phyloP scores from a whole-genome alignment of 2,888 invertebrate genomes.

The Stramonita haemastoma region DNA sequence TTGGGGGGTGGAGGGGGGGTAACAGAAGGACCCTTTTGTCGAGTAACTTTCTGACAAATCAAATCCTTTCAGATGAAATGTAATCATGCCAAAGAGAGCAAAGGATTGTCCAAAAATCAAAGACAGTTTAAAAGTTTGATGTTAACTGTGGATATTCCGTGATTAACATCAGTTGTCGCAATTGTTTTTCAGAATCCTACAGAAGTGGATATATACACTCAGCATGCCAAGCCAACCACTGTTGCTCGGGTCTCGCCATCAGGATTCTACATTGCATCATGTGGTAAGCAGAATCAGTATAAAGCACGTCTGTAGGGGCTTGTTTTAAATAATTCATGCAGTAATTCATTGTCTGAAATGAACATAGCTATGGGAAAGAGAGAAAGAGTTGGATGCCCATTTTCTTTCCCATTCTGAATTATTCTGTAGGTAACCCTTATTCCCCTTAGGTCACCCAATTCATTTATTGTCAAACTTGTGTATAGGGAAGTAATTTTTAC shows the following conservation, averaged over 20 bases:
- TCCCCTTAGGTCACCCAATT: no score
- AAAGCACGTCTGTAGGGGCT: not conserved
- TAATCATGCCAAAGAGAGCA: no score
- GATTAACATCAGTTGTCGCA: not conserved
- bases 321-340: no score
- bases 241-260: conserved; percentile 99
- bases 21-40: not conserved
- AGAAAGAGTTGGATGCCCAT: no score
- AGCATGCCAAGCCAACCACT: conserved; percentile 95
- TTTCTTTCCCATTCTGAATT: no score
- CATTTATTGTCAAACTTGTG: no score
- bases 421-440: no score
- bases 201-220: conserved; percentile 96
- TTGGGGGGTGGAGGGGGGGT: no score
- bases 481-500: no score
- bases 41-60: not conserved
- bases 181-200: conserved; percentile 87
- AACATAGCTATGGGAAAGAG: no score
- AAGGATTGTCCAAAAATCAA: not conserved
- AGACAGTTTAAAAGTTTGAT: not conserved
- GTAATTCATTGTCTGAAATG: no score
- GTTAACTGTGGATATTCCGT: not conserved
- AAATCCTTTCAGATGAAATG: no score
- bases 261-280: conserved; percentile 98
- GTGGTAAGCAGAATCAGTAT: conserved; percentile 83